Evolutionary conservation across 1,140 invertebrate genomes (phyloP), one percentile per base, ranked within the genome.

Genomic region (Papilio aristodemus): DNA sequence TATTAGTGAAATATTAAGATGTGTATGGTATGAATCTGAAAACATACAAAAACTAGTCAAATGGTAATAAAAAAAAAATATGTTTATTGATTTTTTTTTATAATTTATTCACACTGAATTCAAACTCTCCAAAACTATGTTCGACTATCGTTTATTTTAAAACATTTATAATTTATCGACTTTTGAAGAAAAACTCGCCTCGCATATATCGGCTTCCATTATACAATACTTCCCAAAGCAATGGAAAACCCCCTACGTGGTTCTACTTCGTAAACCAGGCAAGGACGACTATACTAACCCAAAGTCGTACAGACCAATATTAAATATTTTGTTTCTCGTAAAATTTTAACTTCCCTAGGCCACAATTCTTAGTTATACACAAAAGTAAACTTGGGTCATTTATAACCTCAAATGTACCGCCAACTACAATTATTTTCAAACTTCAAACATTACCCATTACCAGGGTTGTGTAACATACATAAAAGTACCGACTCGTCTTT

Each of bases 321-420:
- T 50, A 22, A 50, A 22, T 50, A 13, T 50, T 50, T 19, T 50
- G 46, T 50, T 50, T 50, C 17, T 17, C 8, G 8, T 50, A 11
- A 50, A 50, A 50, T 50, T 50, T 50, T 50, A 50, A 50, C 46
- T 50, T 50, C 19, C 19, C 46, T 9, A 50, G 46, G 46, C 46
- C 46, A 22, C 46, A 50, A 50, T 50, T 50, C 19, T 50, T 50
- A 50, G 46, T 50, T 50, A 50, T 43, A 43, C n/a, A 50, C 17
- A 22, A 22, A 9, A 22, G 46, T 50, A 50, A 50, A 50, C 46
- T 50, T 50, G 17, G 46, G 46, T 50, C 46, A 50, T 50, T 50
- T 50, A 50, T 50, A 50, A 50, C 46, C 9, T 50, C 46, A 50
- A 50, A 50, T 50, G 46, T 50, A 22, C 14, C 14, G 41, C 46